Evolutionary conservation across 2,797 vertebrate genomes (phyloP), one percentile per base, ranked within the genome.

Genomic region (Oreortyx pictus): DNA sequence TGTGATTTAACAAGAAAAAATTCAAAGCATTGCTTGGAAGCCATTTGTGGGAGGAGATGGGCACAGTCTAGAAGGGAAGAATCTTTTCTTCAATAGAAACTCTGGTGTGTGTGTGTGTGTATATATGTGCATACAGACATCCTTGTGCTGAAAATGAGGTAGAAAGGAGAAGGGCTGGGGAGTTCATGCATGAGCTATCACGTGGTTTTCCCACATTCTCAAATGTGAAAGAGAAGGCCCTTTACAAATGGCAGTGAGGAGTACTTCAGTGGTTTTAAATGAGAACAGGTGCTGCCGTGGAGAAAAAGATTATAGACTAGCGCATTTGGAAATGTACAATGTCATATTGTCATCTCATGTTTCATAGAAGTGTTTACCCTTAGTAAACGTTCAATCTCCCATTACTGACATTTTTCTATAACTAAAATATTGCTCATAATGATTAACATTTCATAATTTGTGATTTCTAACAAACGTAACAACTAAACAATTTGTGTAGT

Each of bases 31-130:
- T 89, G 60, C 77, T 92, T 83, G 82, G 90, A 89, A 95, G 85
- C 71, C 73, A 1, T 86, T 94, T 89, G 89, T 96, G 89, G 84
- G 92, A 94, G 93, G 92, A 90, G 73, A 94, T 82, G 82, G 90
- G 82, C 76, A 68, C 70, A 67, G 66, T 72, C 93, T 82, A 92
- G 79, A 81, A 80, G 44, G 25, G 29, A 77, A 83, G 84, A 88
- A 83, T 88, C 73, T 75, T 83, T 5, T 0, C 66, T 94, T 47
- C 43, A 43, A 11, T 67, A 60, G 71, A 16, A 88, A 67, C 27
- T 96, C 72, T 66, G 77, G 92, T 73, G 44, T n/a, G 6, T 49
- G 37, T 7, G 17, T 13, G 17, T 39, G 25, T 61, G 25, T 66
- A 2, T 46, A 1, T 61, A 2, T 50, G 20, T 77, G 33, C 78